phyloP scores from a whole-genome alignment of 2,888 invertebrate genomes.

The Platycheirus albimanus region DNA sequence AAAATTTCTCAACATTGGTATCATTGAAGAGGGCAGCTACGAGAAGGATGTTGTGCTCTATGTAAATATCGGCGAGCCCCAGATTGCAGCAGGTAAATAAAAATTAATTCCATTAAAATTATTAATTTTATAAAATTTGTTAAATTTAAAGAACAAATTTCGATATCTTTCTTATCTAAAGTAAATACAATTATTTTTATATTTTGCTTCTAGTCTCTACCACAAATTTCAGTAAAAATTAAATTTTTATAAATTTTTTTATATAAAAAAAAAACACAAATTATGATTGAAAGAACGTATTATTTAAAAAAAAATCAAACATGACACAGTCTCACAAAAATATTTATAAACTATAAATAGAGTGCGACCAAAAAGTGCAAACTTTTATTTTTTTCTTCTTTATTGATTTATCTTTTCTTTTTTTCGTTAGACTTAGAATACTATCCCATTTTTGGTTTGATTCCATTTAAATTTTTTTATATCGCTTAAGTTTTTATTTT shows the following conservation, averaged over 20 bases:
- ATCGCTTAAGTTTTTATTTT: constrained; percentile 36
- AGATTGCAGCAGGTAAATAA: constrained; percentile 91
- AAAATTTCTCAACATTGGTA: constrained; percentile 91
- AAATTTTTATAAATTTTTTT: constrained; percentile 78
- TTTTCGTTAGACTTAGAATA: constrained; percentile 36
- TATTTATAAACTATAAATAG: constrained; percentile 47
- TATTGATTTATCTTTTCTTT: constrained; percentile 3
- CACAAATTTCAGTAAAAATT: constrained; percentile 82
- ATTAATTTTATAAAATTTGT: constrained; percentile 38
- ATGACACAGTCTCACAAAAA: constrained; percentile 61
- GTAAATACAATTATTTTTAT: constrained; percentile 75
- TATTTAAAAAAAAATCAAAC: constrained; percentile 51
- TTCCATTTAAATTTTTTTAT: neutral
- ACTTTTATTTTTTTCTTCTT: constrained; percentile 23
- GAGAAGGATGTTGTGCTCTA: constrained; percentile 97
- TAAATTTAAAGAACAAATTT: constrained; percentile 44
- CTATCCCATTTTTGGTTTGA: constrained; percentile 18
- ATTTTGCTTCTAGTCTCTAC: constrained; percentile 81
- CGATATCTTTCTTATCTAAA: constrained; percentile 68
- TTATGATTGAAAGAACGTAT: constrained; percentile 32
- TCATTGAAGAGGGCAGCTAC: constrained; percentile 98
- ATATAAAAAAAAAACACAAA: constrained; percentile 52
- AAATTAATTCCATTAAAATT: constrained; percentile 1
- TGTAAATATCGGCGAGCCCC: constrained; percentile 95
- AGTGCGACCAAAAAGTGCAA: constrained; percentile 74